Conservation (phyloP, 2,888 invertebrate species). For the Sthenelais limicola region DNA sequence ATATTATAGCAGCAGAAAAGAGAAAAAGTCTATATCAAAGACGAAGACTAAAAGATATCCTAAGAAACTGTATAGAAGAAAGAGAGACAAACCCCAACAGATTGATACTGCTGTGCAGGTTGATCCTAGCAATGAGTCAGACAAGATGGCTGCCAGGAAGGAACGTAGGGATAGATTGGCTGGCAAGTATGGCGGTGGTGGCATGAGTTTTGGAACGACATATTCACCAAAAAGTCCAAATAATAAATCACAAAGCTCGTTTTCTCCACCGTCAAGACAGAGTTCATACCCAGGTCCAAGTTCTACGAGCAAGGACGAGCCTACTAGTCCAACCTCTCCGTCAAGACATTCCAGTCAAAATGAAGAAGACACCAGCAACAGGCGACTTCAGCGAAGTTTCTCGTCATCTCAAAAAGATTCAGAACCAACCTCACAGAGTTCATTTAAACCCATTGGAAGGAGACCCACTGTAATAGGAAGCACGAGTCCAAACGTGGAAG, state of each 20-base stretch:
- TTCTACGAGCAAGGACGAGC: neutral
- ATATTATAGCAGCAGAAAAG: slow-evolving; percentile 31
- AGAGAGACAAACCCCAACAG: slow-evolving; percentile 39
- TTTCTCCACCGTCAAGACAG: slow-evolving; percentile 6
- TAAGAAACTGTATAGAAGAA: slow-evolving; percentile 41
- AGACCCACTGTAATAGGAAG: neutral
- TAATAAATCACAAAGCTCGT: slow-evolving; percentile 5
- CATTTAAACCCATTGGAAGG: slow-evolving; percentile 28
- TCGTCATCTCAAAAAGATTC: neutral
- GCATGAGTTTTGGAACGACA: slow-evolving; percentile 3
- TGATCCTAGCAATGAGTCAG: slow-evolving; percentile 34
- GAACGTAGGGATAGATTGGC: slow-evolving; percentile 29
- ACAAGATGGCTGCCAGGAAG: slow-evolving; percentile 5
- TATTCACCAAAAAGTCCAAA: slow-evolving; percentile 13
- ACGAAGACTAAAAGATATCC: slow-evolving; percentile 53
- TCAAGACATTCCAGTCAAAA: slow-evolving; percentile 30
- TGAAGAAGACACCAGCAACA: slow-evolving; percentile 3
- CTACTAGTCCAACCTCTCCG: neutral
- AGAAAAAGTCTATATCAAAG: slow-evolving; percentile 47
- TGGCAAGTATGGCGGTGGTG: slow-evolving; percentile 10
- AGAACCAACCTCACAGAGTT: slow-evolving; percentile 41
- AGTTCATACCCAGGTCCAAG: slow-evolving; percentile 9
- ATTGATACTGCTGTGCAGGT: slow-evolving; percentile 28
- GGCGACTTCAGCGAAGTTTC: neutral
- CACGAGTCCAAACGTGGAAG: neutral